A percentile compares a stretch with the other conserved stretches of the same genome.
phyloP scores from a whole-genome alignment of 2,888 invertebrate species.

The Athalia rosae region DNA sequence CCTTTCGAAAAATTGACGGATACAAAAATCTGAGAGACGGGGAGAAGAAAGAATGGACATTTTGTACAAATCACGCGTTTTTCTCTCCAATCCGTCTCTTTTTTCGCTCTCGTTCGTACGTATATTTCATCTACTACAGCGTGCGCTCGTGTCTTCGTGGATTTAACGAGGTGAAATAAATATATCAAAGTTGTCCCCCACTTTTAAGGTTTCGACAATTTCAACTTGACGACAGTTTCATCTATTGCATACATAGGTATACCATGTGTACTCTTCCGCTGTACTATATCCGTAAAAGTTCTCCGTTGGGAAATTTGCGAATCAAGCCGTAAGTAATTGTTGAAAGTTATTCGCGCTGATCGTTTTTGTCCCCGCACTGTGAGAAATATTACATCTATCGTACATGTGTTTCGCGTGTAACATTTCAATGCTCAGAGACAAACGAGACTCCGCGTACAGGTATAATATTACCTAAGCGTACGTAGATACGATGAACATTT shows the following conservation, averaged over 20 bases:
- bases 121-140: too few relatives aligned
- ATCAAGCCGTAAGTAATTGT: conserved; percentile 23
- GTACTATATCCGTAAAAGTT: neutral
- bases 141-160: neutral
- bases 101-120: neutral
- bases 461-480: neutral
- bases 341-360: conserved; percentile 10
- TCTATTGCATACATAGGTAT: neutral
- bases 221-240: conserved; percentile 1
- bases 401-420: neutral
- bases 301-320: conserved; percentile 29
- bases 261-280: too few relatives aligned
- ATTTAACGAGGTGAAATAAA: conserved; percentile 28
- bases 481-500: neutral
- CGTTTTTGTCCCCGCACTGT: neutral
- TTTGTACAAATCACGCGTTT: neutral
- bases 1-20: neutral
- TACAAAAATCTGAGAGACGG: neutral
- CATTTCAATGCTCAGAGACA: too few relatives aligned
- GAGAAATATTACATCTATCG: too few relatives aligned
- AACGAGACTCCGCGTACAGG: neutral
- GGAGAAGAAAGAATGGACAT: conserved; percentile 17
- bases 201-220: conserved; percentile 23
- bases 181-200: conserved; percentile 23
- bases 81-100: neutral